Conservation (phyloP, 2,113 vertebrate species). For the Orientallactaga bullata region DNA sequence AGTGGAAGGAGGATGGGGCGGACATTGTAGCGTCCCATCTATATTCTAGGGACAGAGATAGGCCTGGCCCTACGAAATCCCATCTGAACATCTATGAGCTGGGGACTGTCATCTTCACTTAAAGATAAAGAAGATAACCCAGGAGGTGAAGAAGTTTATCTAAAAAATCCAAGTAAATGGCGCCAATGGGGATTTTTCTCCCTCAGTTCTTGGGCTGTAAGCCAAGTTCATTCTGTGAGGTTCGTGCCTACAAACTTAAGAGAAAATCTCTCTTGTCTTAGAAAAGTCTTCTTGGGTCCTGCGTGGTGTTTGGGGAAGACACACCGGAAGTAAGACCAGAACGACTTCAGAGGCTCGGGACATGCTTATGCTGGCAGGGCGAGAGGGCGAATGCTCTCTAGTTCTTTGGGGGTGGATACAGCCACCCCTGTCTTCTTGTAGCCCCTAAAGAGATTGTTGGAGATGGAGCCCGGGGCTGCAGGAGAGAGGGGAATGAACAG, state of each 20-base stretch:
- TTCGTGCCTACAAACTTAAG: constrained; percentile 20
- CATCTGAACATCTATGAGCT: neutral
- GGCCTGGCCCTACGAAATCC: neutral
- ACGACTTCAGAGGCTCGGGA: neutral
- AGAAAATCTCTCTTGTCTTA: neutral
- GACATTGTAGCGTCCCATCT: no score
- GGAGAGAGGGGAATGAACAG: neutral
- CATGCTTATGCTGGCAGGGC: neutral
- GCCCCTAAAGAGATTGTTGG: no score
- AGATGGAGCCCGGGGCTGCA: neutral
- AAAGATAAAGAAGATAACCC: constrained; percentile 9
- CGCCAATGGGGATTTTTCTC: neutral
- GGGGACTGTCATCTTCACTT: neutral
- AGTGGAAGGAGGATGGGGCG: constrained; percentile 7
- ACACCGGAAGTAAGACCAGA: neutral
- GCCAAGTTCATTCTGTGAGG: neutral
- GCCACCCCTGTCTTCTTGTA: neutral
- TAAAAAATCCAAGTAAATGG: neutral
- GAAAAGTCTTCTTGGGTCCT: neutral
- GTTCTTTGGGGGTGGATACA: neutral
- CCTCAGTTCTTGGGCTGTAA: neutral
- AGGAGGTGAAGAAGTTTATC: constrained; percentile 6
- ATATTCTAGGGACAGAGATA: neutral
- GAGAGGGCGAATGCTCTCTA: neutral
- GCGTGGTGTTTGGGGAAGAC: neutral